A percentile compares a stretch with the other conserved stretches of the same genome.
Conservation (phyloP, 1,140 invertebrate species). For the Heliconius melpomene region DNA sequence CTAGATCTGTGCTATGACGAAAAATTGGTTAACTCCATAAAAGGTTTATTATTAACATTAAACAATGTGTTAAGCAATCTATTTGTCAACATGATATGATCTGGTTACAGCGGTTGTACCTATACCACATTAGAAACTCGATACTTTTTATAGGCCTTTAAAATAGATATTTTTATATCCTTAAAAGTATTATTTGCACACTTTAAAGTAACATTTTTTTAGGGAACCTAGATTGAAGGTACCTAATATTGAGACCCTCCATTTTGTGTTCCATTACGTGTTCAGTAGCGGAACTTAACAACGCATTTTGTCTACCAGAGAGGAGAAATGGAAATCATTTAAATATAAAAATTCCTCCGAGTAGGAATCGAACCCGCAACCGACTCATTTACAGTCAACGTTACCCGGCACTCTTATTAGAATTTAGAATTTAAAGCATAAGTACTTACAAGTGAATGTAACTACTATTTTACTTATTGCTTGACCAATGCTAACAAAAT, state of each 20-base stretch:
- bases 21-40: background rate
- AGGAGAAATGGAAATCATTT: too few species aligned
- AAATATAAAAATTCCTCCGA: too few species aligned
- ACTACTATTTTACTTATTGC: background rate
- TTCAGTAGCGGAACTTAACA: too few species aligned
- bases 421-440: too few species aligned
- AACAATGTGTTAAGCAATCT: conserved; percentile 3
- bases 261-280: too few species aligned
- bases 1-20: background rate
- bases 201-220: too few species aligned
- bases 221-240: too few species aligned
- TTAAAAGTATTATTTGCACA: conserved; percentile 9
- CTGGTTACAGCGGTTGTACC: background rate
- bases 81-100: background rate
- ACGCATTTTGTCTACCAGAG: too few species aligned
- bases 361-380: too few species aligned
- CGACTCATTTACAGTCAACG: too few species aligned
- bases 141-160: conserved; percentile 2
- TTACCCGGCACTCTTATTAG: too few species aligned
- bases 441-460: background rate
- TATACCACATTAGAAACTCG: conserved; percentile 13
- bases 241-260: too few species aligned
- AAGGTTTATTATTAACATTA: background rate
- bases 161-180: background rate
- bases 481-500: background rate